Base-by-base conservation (phyloP, 1,140 invertebrate species). In the Drosophila nasuta region DNA sequence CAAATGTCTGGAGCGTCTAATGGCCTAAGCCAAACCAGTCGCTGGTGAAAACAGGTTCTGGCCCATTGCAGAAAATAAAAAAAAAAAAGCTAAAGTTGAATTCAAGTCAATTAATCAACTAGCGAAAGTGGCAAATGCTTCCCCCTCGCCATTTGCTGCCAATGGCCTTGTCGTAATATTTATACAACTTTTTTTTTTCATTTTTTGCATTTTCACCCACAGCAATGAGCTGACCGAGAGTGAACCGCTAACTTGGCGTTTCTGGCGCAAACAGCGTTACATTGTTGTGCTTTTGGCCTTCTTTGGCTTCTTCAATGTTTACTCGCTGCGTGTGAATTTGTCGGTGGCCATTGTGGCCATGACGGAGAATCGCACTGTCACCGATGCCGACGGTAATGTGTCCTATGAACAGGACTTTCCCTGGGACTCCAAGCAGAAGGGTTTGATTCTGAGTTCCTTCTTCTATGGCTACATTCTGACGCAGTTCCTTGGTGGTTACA, bases 291-390 rank as follows among this genome's bases (percentile, higher is more conserved):
- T 96, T 0, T 85, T 98, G 72, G 95, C 96, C 0, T 89, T 98
- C 92, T 94, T 98, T 71, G 98, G 97, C 5, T 98, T 98, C 93
- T 96, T 97, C 93, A 96, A 97, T 82, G 95, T 97, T 1, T 98
- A 98, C 93, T 95, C 96, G 13, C 93, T 98, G 67, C 94, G 98
- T 28, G 97, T 97, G 0, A 98, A 98, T 93, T 93, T 98, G 11
- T 97, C 96, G 57, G 96, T 98, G 17, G 97, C 97, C 2, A 96
- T 98, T 70, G 96, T 98, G 15, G 96, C 97, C 25, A 98, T 98
- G 96, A 96, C 96, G 0, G 94, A 95, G 67, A 94, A 94, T 35
- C 91, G 94, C 33, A 93, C 94, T 11, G 93, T 94, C 0, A 92
- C 93, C 28, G 93, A 95, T 43, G 93, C 93, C 7, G 94, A 95